Conservation (phyloP, 2,888 invertebrate species). For the Protophormia terraenovae region DNA sequence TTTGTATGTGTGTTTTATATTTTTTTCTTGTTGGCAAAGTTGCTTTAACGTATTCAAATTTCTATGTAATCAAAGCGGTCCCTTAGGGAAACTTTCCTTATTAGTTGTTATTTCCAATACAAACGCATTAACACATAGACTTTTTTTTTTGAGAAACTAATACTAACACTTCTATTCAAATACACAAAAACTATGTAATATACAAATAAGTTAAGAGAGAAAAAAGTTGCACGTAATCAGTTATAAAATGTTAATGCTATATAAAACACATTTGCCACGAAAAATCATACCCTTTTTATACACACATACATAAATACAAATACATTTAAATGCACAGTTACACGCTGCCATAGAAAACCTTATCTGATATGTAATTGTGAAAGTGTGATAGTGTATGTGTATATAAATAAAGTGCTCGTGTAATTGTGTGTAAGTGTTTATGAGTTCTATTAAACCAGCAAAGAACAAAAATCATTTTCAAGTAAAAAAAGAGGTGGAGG, state of each 20-base stretch:
- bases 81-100: conserved; percentile 7
- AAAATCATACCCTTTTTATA: neutral
- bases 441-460: conserved; percentile 10
- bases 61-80: conserved; percentile 15
- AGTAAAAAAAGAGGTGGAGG: neutral
- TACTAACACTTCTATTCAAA: neutral
- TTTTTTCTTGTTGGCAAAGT: neutral
- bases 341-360: neutral
- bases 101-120: conserved; percentile 41
- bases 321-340: neutral
- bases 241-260: conserved; percentile 33
- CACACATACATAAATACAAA: neutral
- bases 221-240: conserved; percentile 27
- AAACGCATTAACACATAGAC: conserved; percentile 21
- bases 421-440: conserved; percentile 38
- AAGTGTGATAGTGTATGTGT: neutral
- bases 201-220: neutral
- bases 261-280: conserved; percentile 15
- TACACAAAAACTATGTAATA: neutral
- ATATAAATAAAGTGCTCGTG: conserved; percentile 6
- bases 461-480: conserved; percentile 30
- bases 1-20: neutral
- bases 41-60: conserved; percentile 17
- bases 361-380: neutral
- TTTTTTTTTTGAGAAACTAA: conserved; percentile 3